These are phyloP conservation scores for Sesamia nonagrioides DNA, from an alignment of 1,140 invertebrate genomes.

Conservation along the genomic window DNA sequence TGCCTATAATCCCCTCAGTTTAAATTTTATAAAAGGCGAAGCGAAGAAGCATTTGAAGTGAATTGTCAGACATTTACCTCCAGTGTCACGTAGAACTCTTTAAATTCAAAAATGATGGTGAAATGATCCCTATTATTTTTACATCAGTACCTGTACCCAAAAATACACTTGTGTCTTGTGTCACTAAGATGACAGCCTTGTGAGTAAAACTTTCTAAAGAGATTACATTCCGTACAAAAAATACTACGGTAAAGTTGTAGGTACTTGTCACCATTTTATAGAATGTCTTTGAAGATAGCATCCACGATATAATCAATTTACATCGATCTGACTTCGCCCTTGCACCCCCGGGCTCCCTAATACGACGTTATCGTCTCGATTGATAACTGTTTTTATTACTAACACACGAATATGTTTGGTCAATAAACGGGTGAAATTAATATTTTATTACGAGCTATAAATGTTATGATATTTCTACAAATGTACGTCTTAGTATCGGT, in stretches of 20 bases:
- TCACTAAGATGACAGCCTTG: too few relatives aligned
- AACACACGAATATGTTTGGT: constrained; percentile 42
- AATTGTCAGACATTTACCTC: too few relatives aligned
- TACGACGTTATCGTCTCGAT: constrained; percentile 61
- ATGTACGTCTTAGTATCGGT: background rate
- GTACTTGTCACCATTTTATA: constrained; percentile 23
- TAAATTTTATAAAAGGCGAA: too few relatives aligned
- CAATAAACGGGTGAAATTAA: constrained; percentile 9
- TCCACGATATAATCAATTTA: constrained; percentile 57
- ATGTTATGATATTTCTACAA: background rate
- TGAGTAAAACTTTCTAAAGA: too few relatives aligned
- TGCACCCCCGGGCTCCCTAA: constrained; percentile 50
- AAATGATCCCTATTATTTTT: too few relatives aligned
- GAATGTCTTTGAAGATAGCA: background rate
- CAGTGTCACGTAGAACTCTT: too few relatives aligned
- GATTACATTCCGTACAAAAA: background rate
- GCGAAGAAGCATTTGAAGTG: too few relatives aligned
- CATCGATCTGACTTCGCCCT: constrained; percentile 62
- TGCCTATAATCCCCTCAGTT: too few relatives aligned
- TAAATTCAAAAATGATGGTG: too few relatives aligned
- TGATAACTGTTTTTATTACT: constrained; percentile 60
- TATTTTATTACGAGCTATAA: background rate
- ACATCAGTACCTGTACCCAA: too few relatives aligned
- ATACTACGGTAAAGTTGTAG: background rate
- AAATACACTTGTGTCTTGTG: too few relatives aligned